Conservation (phyloP, 2,888 invertebrate species). For the Blomia tropicalis region DNA sequence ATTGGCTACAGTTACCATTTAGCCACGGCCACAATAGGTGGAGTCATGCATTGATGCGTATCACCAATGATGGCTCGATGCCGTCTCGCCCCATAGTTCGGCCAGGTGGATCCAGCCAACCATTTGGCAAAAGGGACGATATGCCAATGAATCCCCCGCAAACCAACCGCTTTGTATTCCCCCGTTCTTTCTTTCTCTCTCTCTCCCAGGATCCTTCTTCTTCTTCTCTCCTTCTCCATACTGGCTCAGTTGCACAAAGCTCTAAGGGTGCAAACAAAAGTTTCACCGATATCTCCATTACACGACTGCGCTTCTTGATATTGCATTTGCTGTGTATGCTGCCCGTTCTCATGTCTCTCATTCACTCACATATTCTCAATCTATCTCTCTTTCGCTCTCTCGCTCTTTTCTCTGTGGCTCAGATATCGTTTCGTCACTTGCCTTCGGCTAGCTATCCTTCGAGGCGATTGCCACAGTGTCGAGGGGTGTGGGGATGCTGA, state of each 20-base stretch:
- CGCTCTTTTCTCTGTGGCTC: background rate
- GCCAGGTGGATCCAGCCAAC: background rate
- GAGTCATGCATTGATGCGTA: background rate
- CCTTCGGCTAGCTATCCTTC: conserved; percentile 14
- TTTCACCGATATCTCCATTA: conserved; percentile 12
- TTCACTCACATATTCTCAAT: background rate
- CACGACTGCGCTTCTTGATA: conserved; percentile 15
- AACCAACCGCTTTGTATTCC: background rate
- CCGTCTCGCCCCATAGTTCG: too few relatives aligned
- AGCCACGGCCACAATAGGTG: background rate
- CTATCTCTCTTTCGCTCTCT: background rate
- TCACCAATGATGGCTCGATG: background rate
- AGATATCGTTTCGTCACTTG: conserved; percentile 7
- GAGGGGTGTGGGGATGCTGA: conserved; percentile 13
- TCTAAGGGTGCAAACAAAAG: conserved; percentile 12
- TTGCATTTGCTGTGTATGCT: background rate
- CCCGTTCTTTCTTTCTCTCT: background rate
- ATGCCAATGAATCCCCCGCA: too few relatives aligned
- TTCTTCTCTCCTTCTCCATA: background rate
- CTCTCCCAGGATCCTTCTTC: background rate
- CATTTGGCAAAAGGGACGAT: too few relatives aligned
- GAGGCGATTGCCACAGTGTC: conserved; percentile 8
- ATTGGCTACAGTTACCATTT: conserved; percentile 6
- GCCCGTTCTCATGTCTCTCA: too few relatives aligned
- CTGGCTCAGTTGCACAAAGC: background rate